Evolutionary conservation across 2,888 invertebrate genomes (phyloP).

Genomic region (Micropterix aruncella): DNA sequence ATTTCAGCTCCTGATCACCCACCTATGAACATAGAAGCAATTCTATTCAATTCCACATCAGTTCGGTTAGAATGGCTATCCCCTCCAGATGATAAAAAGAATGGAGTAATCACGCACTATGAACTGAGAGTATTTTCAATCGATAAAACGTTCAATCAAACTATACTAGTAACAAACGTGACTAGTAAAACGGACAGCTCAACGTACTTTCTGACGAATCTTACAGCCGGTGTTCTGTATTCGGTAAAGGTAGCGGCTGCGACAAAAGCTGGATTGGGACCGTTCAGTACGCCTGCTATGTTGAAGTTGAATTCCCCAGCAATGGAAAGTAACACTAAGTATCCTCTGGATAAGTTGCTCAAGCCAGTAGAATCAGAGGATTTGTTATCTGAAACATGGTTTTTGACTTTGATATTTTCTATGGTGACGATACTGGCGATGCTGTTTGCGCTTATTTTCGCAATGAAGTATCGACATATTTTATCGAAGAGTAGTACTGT

Average conservation of each 20-base stretch:
- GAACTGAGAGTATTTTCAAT: constrained; percentile 53
- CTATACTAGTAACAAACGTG: constrained; percentile 45
- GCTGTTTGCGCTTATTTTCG: not conserved
- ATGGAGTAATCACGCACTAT: constrained; percentile 76
- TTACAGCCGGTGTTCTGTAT: constrained; percentile 72
- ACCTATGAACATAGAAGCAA: constrained; percentile 71
- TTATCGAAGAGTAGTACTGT: not conserved
- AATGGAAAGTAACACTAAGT: not conserved
- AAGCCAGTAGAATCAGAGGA: not conserved
- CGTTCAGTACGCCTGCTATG: constrained; percentile 52
- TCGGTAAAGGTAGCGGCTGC: constrained; percentile 73
- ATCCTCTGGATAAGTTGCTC: not conserved
- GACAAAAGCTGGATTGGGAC: constrained; percentile 70
- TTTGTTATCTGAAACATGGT: not conserved
- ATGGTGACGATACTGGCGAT: not conserved
- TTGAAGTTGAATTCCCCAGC: not conserved
- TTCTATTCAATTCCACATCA: constrained; percentile 67
- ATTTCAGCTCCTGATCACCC: constrained; percentile 66
- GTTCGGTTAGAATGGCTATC: constrained; percentile 77
- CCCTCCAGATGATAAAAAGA: constrained; percentile 56
- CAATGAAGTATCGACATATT: not conserved
- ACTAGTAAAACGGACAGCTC: constrained; percentile 59
- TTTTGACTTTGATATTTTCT: not conserved
- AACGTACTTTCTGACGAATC: constrained; percentile 64
- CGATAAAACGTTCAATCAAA: constrained; percentile 44